Evolutionary conservation across 2,797 vertebrate genomes (phyloP), one percentile per base, ranked within the genome.

Genomic region (Aselliscus stoliczkanus): DNA sequence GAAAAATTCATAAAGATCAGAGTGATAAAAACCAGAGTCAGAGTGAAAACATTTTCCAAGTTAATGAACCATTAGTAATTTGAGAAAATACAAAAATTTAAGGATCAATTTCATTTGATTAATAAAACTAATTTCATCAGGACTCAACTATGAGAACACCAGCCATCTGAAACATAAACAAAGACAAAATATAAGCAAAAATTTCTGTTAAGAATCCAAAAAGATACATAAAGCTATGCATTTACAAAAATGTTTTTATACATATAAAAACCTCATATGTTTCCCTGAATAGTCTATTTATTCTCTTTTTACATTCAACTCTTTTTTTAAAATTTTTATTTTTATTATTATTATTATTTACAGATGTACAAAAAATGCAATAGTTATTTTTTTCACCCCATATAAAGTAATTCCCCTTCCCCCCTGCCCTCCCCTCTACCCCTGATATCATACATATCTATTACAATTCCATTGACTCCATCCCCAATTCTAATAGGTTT

Each of bases 21-120:
- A 81, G 3, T 52, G 84, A 65, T 65, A 54, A 75, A 85, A 50
- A 42, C 69, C 10, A 72, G 27, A 90, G 8, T 81, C 12, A 64
- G 17, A 76, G 7, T 81, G 39, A 87, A 95, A 90, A 72, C 13
- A 31, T 37, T 52, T 70, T 65, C 3, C 5, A 88, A 82, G 5
- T 76, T 86, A 18, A 73, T 52, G n/a, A 87, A 21, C 25, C 31
- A 84, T 67, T 80, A 80, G 44, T 84, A 96, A 84, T 65, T 90
- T 88, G 60, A 84, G 50, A 75, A 92, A 90, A 75, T 34, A 75
- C n/a, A 23, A 37, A 85, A 82, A 93, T 77, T 81, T 93, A 92
- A 67, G 8, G 25, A 75, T 86, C 18, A 73, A 14, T 88, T 96
- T 90, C 25, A 67, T 58, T 37, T 88, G 42, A 67, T 54, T 77